A percentile compares a stretch with the other conserved stretches of the same genome.
Evolutionary conservation across 2,113 vertebrate species (phyloP).

Genomic region (Globicephala melas): DNA sequence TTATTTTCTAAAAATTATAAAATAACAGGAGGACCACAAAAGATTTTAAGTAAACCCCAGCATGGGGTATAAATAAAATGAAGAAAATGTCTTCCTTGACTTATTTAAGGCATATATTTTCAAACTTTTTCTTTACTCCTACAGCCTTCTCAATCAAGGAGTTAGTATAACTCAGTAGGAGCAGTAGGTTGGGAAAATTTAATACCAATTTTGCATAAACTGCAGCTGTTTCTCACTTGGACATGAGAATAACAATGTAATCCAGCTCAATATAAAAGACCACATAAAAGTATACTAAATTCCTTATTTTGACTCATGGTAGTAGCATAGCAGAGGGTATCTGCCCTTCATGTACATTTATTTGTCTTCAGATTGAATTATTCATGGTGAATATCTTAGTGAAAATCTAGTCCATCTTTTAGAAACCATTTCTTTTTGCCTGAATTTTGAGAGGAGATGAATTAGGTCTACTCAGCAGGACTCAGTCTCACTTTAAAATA

Average conservation of each 20-base stretch:
- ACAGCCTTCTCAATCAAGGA: neutral
- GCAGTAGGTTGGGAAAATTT: neutral
- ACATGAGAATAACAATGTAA: neutral
- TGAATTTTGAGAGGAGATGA: neutral
- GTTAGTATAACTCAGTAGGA: neutral
- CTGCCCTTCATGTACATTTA: neutral
- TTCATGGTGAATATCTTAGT: neutral
- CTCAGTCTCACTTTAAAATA: neutral
- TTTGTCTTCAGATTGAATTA: neutral
- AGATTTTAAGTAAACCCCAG: neutral
- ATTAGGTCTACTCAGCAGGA: neutral
- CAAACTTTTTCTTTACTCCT: neutral
- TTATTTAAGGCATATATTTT: neutral
- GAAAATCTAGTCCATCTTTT: neutral
- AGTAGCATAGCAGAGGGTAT: neutral
- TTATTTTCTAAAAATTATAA: constrained; percentile 11
- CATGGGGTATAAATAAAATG: neutral
- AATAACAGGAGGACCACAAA: neutral
- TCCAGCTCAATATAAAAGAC: neutral
- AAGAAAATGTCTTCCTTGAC: constrained; percentile 8
- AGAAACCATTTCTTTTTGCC: neutral
- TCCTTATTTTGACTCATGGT: neutral
- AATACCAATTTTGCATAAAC: neutral
- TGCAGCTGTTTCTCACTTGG: neutral
- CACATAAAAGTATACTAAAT: neutral